A percentile compares a stretch with the other conserved stretches of the same genome.
phyloP scores from a whole-genome alignment of 2,797 vertebrate genomes.

The Eleutherodactylus coqui region DNA sequence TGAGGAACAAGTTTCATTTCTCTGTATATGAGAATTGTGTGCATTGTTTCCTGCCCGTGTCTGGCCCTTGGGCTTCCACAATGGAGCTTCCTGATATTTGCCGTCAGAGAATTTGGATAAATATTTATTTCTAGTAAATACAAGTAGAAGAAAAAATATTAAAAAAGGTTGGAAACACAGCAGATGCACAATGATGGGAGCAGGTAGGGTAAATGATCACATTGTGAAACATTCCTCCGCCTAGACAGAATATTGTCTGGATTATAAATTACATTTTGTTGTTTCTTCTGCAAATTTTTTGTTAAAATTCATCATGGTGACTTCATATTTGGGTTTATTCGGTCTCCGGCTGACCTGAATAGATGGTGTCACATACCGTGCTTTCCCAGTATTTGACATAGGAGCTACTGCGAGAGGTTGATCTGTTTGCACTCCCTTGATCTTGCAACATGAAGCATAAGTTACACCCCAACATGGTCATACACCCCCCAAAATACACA shows the following conservation, averaged over 20 bases:
- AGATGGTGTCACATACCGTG: too few species aligned
- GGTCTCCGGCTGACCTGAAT: neutral
- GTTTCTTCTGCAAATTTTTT: neutral
- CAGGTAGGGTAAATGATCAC: neutral
- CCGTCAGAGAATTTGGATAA: neutral
- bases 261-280: neutral
- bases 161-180: neutral
- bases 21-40: slow-evolving; percentile 32
- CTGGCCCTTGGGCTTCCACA: slow-evolving; percentile 3
- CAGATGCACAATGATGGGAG: neutral
- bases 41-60: slow-evolving; percentile 16
- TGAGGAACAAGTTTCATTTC: slow-evolving; percentile 33
- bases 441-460: too few species aligned
- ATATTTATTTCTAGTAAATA: slow-evolving; percentile 37
- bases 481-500: too few species aligned
- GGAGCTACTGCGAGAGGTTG: too few species aligned
- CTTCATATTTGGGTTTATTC: neutral
- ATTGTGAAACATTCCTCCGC: neutral
- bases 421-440: too few species aligned
- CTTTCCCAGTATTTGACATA: too few species aligned
- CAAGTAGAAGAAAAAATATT: neutral
- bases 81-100: neutral
- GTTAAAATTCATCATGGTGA: neutral
- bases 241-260: neutral
- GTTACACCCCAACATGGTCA: too few species aligned